These are phyloP conservation scores for Masnerella sp. DNA, from an alignment of 2,888 invertebrate species.

Conservation along the genomic window DNA sequence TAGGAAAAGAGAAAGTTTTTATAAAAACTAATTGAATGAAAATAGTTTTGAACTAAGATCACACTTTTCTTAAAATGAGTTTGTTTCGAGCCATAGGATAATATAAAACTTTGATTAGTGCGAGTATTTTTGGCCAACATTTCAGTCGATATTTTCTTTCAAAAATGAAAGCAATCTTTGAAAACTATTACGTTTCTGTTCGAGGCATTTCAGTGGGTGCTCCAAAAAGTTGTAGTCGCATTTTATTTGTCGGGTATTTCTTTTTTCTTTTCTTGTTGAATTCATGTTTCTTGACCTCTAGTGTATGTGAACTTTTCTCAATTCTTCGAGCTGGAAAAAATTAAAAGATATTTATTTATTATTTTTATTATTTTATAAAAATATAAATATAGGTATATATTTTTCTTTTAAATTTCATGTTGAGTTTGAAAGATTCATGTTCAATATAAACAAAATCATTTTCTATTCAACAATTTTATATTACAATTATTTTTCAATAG, in stretches of 20 bases:
- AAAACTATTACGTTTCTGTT: background rate
- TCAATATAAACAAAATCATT: too few species aligned
- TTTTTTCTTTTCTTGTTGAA: constrained; percentile 4
- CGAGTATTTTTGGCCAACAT: constrained; percentile 10
- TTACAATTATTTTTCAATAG: background rate
- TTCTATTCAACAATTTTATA: too few species aligned
- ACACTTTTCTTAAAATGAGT: background rate
- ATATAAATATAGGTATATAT: background rate
- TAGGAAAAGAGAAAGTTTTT: too few species aligned
- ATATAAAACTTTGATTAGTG: constrained; percentile 5
- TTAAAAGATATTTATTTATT: too few species aligned
- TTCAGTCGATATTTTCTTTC: constrained; percentile 20
- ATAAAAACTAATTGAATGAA: too few species aligned
- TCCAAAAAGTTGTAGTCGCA: background rate
- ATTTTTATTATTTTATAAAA: too few species aligned
- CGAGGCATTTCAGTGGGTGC: background rate
- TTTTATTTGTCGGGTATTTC: background rate
- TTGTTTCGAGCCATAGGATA: background rate
- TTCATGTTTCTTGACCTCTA: constrained; percentile 1
- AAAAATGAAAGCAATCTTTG: constrained; percentile 5
- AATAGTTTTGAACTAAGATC: too few species aligned
- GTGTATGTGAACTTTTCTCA: constrained; percentile 67
- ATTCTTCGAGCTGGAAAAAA: constrained; percentile 69
- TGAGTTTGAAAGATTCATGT: too few species aligned
- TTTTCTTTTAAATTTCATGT: too few species aligned